Percentiles rank a stretch among this genome's conserved stretches.
These are phyloP conservation scores for Leptonema lineaticorne DNA, from an alignment of 1,140 invertebrate species.

Conservation along the genomic window DNA sequence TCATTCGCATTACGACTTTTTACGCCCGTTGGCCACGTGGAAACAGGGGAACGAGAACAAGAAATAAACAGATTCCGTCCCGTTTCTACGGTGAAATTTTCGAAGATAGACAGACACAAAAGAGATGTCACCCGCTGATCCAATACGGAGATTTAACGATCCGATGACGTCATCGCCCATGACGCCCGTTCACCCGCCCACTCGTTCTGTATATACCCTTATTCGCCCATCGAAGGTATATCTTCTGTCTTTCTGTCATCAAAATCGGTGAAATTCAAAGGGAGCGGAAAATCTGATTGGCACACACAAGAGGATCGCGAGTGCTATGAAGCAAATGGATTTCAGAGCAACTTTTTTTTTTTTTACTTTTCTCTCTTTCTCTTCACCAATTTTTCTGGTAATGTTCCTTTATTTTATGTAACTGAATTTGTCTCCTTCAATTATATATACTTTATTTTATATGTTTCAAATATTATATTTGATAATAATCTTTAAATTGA, in stretches of 20 bases:
- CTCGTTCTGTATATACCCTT: too few species aligned
- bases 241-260: background rate
- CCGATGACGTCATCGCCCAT: constrained; percentile 15
- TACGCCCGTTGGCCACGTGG: constrained; percentile 22
- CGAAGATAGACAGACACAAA: constrained; percentile 18
- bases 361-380: background rate
- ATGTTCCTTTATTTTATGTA: too few species aligned
- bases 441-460: too few species aligned
- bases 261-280: background rate
- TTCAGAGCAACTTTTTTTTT: background rate
- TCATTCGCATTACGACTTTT: constrained; percentile 29
- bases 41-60: constrained; percentile 26
- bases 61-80: constrained; percentile 23
- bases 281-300: constrained; percentile 1
- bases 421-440: too few species aligned
- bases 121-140: background rate
- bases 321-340: background rate
- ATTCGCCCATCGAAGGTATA: too few species aligned
- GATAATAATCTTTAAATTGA: too few species aligned
- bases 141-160: background rate
- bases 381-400: background rate
- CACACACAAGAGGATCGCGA: background rate
- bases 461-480: too few species aligned
- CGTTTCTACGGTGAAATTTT: too few species aligned
- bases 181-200: background rate